Conservation (phyloP, 2,888 invertebrate genomes). For the Melanchra persicariae region DNA sequence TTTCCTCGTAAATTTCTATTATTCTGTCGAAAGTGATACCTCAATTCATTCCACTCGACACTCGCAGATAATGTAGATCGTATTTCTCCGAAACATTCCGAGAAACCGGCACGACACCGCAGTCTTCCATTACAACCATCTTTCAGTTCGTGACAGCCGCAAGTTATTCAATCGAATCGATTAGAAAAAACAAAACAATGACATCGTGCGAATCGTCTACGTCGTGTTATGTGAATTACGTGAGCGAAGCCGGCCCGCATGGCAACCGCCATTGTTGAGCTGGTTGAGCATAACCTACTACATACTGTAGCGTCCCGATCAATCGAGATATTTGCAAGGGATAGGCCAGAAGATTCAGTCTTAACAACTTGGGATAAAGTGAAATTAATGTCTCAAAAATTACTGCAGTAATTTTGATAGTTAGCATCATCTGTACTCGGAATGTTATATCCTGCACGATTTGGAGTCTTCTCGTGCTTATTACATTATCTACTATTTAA, state of each 20-base stretch:
- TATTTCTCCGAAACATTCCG: conserved; percentile 39
- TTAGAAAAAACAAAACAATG: conserved; percentile 70
- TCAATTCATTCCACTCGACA: conserved; percentile 10
- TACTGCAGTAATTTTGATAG: not conserved
- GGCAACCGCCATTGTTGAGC: conserved; percentile 64
- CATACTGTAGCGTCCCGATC: conserved; percentile 60
- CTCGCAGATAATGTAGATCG: conserved; percentile 24
- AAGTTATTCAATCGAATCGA: conserved; percentile 69
- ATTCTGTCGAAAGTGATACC: conserved; percentile 29
- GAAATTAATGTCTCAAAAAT: not conserved
- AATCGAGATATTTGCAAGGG: conserved; percentile 50
- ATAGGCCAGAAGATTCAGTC: conserved; percentile 33
- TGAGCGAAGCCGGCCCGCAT: conserved; percentile 55
- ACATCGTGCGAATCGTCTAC: conserved; percentile 71
- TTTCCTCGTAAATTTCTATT: not conserved
- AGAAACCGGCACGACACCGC: conserved; percentile 18
- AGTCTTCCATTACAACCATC: conserved; percentile 41
- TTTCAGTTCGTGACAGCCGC: conserved; percentile 55
- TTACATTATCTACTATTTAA: not conserved
- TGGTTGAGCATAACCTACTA: no score
- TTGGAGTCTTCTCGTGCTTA: no score
- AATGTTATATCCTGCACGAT: not conserved
- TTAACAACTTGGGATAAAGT: not conserved
- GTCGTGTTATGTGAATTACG: conserved; percentile 66
- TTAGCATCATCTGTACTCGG: not conserved